Evolutionary conservation across 2,797 vertebrate genomes (phyloP), one percentile per base, ranked within the genome.

Genomic region (Halcyon badia): DNA sequence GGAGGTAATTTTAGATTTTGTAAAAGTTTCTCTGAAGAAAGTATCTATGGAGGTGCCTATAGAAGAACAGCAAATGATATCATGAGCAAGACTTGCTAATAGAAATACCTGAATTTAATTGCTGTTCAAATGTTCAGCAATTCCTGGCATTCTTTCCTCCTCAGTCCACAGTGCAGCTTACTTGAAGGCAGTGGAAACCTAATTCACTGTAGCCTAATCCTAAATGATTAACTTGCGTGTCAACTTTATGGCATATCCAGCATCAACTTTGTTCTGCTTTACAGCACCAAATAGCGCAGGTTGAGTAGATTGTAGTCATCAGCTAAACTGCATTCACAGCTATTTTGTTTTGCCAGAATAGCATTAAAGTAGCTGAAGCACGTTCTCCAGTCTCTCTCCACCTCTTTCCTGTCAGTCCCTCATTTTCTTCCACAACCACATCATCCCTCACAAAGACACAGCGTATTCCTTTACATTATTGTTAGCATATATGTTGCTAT

Each of bases 341-440:
- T 87, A 28, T 71, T 89, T 80, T 93, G 8, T 77, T 94, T 89
- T 89, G 44, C 33, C 41, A 62, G 60, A 93, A 76, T 64, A 72
- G 3, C 49, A 73, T 69, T 79, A 57, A 62, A 83, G 72, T 70
- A 81, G 35, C 33, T 68, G 49, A 73, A 86, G 44, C 78, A 57
- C 18, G 14, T 49, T 85, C 31, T 79, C 19, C 20, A 71, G 8
- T 71, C 56, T 68, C 11, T 62, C 12, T 62, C 39, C 52, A 57
- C 22, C 22, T 85, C 28, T 81, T 78, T 75, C 5, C 21, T 83
- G 30, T 51, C 41, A 78, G 25, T 69, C 10, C 28, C 41, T 92
- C 64, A 64, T 91, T 93, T 81, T 83, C 41, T 88, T 94, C 69
- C 22, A 20, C 21, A 62, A 30, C 24, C 6, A 39, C 6, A 33